phyloP scores from a whole-genome alignment of 1,140 invertebrate genomes.

The Berghia stephanieae region DNA sequence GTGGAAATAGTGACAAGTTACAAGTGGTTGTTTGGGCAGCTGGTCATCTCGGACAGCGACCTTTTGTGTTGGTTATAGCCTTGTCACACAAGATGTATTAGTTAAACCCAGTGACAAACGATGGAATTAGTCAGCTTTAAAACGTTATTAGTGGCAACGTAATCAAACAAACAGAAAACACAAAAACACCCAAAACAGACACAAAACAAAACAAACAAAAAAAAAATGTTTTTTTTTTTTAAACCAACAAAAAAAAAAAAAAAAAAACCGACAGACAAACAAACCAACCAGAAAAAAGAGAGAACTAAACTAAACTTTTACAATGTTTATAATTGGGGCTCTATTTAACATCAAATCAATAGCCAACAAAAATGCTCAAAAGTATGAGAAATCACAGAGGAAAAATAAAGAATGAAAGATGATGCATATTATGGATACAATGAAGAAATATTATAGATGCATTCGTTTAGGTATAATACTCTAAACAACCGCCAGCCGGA shows the following conservation, averaged over 20 bases:
- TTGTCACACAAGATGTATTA: no score
- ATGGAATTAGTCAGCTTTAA: no score
- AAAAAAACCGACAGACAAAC: background rate
- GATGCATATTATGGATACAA: background rate
- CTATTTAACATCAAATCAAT: background rate
- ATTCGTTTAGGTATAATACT: background rate
- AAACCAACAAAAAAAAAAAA: background rate
- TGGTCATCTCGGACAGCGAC: no score
- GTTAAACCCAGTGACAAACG: no score
- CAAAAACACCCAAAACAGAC: background rate
- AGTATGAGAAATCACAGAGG: background rate
- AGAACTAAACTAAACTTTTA: background rate
- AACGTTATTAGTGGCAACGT: no score
- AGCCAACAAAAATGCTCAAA: background rate
- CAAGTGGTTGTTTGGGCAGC: no score
- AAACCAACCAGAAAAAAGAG: background rate
- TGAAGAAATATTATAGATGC: background rate
- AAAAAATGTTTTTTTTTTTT: background rate
- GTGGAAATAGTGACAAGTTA: no score
- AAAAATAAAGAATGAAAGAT: background rate
- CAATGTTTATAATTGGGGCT: background rate
- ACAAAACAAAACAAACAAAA: background rate
- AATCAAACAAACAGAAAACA: no score
- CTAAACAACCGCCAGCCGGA: background rate
- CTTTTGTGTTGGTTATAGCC: no score